Conservation (phyloP, 2,888 invertebrate species). For the Cartodere bifasciata region DNA sequence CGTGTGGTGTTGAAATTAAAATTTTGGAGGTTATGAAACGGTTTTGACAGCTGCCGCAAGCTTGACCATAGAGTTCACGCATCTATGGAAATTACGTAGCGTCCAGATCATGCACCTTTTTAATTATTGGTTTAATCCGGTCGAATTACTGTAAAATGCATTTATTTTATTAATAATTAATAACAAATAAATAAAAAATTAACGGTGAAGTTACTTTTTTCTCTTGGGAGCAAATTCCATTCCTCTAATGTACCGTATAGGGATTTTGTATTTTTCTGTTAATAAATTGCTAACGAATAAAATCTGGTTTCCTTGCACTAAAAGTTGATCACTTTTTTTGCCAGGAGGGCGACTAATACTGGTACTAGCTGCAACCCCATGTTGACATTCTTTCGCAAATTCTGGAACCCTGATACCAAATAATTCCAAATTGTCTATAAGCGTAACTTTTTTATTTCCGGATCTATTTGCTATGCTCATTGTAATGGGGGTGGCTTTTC, state of each 20-base stretch:
- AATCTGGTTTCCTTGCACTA: slow-evolving; percentile 88
- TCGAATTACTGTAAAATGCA: too few species aligned
- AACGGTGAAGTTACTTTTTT: slow-evolving; percentile 42
- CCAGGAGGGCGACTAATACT: slow-evolving; percentile 62
- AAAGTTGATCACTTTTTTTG: slow-evolving; percentile 60
- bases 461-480: slow-evolving; percentile 66
- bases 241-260: slow-evolving; percentile 61
- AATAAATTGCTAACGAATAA: slow-evolving; percentile 32
- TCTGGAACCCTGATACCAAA: slow-evolving; percentile 72
- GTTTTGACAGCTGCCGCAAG: too few species aligned
- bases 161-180: too few species aligned
- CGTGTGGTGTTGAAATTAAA: too few species aligned
- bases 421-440: slow-evolving; percentile 77
- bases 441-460: slow-evolving; percentile 83
- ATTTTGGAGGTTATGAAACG: too few species aligned
- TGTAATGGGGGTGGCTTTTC: slow-evolving; percentile 63
- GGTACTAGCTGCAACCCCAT: slow-evolving; percentile 77
- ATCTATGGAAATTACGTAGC: too few species aligned
- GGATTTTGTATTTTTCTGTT: slow-evolving; percentile 60
- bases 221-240: slow-evolving; percentile 63
- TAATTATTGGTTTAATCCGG: too few species aligned
- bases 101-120: too few species aligned
- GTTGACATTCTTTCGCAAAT: slow-evolving; percentile 72
- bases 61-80: too few species aligned
- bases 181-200: too few species aligned